Base-by-base conservation (phyloP, 2,113 vertebrate species). In the Excalfactoria chinensis region DNA sequence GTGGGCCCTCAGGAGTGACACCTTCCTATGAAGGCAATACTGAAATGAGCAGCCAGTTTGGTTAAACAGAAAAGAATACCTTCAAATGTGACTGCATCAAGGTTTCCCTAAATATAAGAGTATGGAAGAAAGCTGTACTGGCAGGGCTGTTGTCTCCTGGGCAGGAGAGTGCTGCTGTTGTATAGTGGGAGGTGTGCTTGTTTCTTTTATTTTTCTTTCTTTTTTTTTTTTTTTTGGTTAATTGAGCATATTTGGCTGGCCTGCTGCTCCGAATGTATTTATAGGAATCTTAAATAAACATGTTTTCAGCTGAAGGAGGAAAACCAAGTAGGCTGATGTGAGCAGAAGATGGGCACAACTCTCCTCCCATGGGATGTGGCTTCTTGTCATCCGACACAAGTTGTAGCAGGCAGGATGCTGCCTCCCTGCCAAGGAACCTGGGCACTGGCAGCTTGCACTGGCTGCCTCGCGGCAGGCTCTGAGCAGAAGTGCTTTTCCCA, bases 351-450 rank as follows among this genome's bases (percentile, higher is more conserved):
- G 90, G 80, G 63, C 66, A 92, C 69, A 49, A 12, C 44, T 72
- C 82, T 68, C 51, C 63, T 83, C 74, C 26, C 40, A 19, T 14
- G 30, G 70, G 79, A 37, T 11, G 73, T 71, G 72, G 58, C 44
- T 79, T 89, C 67, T 71, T 87, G 82, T 95, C 78, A 75, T 96
- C 64, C 53, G n/a, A 89, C 92, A 89, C 80, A 90, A 85, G 88
- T 67, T 83, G 44, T 34, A 80, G 17, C 92, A 91, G 78, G 90
- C 88, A 95, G 90, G 70, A 74, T 43, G 4, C n/a, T 46, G 71
- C 84, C 73, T 81, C 32, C 59, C 40, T 84, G 90, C 88, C 78
- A 84, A 78, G 59, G 88, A 93, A 74, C 69, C 1, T 1, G 70
- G 81, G 60, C 1, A 22, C 84, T 77, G 78, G 91, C 83, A 78